Conservation (phyloP, 2,113 vertebrate genomes). For the Rhinichthys klamathensis region DNA sequence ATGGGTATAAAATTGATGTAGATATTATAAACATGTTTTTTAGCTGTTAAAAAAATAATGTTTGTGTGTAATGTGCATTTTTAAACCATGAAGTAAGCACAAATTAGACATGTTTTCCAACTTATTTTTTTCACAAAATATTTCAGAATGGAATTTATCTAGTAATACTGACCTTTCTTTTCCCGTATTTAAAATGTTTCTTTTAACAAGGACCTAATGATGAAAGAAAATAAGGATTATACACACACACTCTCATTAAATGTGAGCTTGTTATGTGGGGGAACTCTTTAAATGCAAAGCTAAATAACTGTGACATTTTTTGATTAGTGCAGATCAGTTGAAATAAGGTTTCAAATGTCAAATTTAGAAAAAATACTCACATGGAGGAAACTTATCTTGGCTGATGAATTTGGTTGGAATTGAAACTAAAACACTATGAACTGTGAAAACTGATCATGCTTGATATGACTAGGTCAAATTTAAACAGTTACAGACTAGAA, state of each 20-base stretch:
- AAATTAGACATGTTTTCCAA: background rate
- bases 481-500: background rate
- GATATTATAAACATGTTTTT: background rate
- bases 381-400: background rate
- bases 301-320: background rate
- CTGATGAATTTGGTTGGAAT: background rate
- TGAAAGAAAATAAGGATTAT: background rate
- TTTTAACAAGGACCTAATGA: background rate
- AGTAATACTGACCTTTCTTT: background rate
- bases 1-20: no score
- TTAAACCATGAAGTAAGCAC: background rate
- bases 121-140: background rate
- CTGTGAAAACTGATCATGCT: background rate
- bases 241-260: background rate
- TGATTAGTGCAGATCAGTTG: background rate
- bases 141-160: background rate
- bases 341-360: background rate
- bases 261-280: background rate
- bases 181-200: background rate
- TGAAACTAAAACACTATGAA: background rate
- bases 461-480: background rate
- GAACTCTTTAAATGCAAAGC: background rate
- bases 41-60: background rate
- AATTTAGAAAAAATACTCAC: no score
- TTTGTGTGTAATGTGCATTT: background rate